Evolutionary conservation across 2,797 vertebrate genomes (phyloP), one percentile per base, ranked within the genome.

Genomic region (Capromys pilorides): DNA sequence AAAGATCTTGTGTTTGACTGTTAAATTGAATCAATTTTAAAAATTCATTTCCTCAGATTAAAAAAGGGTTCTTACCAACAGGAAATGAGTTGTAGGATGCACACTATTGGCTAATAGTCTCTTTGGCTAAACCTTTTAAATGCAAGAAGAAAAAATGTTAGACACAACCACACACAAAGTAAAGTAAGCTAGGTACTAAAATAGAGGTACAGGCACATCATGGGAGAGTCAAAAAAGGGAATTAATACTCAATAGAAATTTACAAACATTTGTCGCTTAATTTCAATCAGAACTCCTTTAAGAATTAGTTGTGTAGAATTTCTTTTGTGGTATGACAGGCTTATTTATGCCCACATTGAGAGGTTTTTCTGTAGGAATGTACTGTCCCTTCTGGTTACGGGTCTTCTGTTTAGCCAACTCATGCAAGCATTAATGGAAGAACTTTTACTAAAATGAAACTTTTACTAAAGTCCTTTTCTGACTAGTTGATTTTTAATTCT

Each of bases 1-100:
- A 77, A 73, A 95, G 73, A 45, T 45, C 45, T 45, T 45, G 45
- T 78, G 83, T 62, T 71, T 91, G 81, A 77, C n/a, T 92, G n/a
- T 88, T 86, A 64, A 9, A 85, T 5, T 82, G 79, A 92, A 12
- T n/a, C 33, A 10, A 13, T 36, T 41, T 67, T 61, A 41, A 93
- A 69, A 59, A 90, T 71, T 69, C 18, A 5, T 85, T 85, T 87
- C 84, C 59, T 92, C 79, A 69, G 59, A 79, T 73, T 49, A 49
- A 64, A 85, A 79, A 86, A 31, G 51, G 31, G 21, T 85, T 51
- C 39, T 73, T 78, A 49, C 26, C 3, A 9, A 18, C 2, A 31
- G 45, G 41, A 28, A 13, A 45, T 31, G 73, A 49, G 41, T 31
- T 77, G 14, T 77, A 49, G 14, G 41, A 31, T 49, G 6, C 73